phyloP scores from a whole-genome alignment of 2,888 invertebrate species.

The Zootermopsis nevadensis region DNA sequence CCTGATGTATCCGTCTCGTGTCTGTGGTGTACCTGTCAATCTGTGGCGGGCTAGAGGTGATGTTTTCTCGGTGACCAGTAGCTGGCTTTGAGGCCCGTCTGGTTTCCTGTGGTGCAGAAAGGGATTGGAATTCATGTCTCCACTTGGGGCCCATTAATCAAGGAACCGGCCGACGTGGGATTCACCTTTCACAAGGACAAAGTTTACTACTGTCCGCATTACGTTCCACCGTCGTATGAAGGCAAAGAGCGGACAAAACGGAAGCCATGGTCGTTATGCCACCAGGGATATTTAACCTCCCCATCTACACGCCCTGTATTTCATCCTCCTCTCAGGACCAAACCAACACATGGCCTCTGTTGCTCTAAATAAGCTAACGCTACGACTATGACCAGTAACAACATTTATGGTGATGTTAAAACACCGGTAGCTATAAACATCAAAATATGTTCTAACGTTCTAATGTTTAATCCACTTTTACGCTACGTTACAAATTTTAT shows the following conservation, averaged over 20 bases:
- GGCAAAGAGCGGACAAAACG: slow-evolving; percentile 4
- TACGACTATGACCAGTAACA: background rate
- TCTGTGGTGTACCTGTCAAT: no score
- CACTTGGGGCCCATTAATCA: slow-evolving; percentile 50
- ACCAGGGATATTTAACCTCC: background rate
- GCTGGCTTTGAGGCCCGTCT: background rate
- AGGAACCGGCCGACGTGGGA: slow-evolving; percentile 55
- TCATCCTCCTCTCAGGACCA: slow-evolving; percentile 4
- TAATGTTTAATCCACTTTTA: no score
- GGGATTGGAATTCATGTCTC: slow-evolving; percentile 51
- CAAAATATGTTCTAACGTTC: no score
- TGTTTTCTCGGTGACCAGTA: slow-evolving; percentile 4
- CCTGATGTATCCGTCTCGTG: no score
- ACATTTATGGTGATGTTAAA: background rate
- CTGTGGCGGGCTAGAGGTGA: background rate
- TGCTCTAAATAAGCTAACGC: background rate
- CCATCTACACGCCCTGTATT: slow-evolving; percentile 29
- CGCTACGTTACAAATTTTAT: no score
- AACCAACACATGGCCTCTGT: background rate
- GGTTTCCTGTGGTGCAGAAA: slow-evolving; percentile 49
- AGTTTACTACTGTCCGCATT: slow-evolving; percentile 26
- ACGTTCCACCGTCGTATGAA: background rate
- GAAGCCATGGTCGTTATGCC: slow-evolving; percentile 26
- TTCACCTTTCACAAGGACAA: slow-evolving; percentile 54
- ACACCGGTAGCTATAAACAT: background rate